Conservation (phyloP, 2,797 vertebrate genomes). For the Alouatta caraya region DNA sequence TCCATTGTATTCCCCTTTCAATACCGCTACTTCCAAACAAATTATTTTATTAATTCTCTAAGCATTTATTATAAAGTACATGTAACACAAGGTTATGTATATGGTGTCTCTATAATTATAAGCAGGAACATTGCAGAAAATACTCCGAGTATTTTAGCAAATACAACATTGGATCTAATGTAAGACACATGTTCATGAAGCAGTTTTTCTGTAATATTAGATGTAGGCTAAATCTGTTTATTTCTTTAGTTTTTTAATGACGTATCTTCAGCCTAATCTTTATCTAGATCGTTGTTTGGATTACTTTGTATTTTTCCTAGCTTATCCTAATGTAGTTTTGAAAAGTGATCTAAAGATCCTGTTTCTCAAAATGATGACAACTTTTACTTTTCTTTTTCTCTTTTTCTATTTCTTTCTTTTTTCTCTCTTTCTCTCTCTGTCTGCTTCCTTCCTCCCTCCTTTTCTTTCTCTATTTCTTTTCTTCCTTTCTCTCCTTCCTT, state of each 20-base stretch:
- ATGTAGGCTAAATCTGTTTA: background rate
- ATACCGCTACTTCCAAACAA: background rate
- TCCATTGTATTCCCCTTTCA: background rate
- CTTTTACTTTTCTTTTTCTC: background rate
- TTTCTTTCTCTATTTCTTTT: no score
- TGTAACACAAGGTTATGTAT: background rate
- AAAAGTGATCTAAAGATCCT: background rate
- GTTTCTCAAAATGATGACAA: background rate
- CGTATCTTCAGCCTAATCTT: background rate
- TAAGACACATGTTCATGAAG: background rate
- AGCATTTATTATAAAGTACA: background rate
- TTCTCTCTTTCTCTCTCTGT: no score
- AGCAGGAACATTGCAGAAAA: background rate
- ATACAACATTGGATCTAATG: background rate
- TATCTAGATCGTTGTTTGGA: background rate
- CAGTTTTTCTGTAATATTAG: background rate
- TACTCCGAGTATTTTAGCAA: background rate
- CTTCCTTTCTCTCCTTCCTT: no score
- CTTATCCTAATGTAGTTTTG: background rate
- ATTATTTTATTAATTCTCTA: background rate
- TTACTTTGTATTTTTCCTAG: background rate
- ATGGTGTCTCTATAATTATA: background rate
- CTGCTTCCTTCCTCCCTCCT: no score
- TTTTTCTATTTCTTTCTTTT: no score
- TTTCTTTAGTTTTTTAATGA: background rate